These are phyloP conservation scores for Zingel zingel DNA, from an alignment of 2,113 vertebrate species.

Conservation along the genomic window DNA sequence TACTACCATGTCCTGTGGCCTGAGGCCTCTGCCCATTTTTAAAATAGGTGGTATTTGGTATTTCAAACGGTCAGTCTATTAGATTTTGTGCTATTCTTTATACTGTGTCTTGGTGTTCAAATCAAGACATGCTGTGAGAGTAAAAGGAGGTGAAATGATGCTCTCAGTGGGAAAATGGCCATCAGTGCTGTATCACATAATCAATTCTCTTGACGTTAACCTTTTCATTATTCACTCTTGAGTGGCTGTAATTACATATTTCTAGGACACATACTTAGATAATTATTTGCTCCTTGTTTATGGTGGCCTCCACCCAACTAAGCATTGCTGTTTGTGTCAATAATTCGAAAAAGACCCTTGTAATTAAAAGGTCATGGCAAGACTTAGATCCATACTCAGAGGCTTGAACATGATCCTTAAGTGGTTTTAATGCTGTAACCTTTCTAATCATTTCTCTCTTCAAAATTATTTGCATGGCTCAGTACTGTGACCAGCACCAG, in stretches of 20 bases:
- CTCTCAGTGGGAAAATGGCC: constrained; percentile 4
- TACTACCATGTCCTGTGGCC: not conserved
- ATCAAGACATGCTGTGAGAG: not conserved
- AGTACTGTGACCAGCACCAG: not conserved
- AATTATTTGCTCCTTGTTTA: not conserved
- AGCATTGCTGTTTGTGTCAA: not conserved
- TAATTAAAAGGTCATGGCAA: not conserved
- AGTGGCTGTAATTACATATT: constrained; percentile 13
- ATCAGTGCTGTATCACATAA: constrained; percentile 12
- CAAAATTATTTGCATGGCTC: not conserved
- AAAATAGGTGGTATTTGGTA: not conserved
- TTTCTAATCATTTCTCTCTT: not conserved
- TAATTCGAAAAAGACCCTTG: not conserved
- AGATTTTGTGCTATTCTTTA: not conserved
- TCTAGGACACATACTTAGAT: not conserved
- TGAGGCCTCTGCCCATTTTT: not conserved
- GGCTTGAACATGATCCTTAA: not conserved
- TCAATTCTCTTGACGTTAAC: constrained; percentile 27
- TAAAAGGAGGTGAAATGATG: constrained; percentile 11
- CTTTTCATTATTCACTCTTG: not conserved
- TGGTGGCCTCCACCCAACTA: not conserved
- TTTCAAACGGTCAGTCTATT: constrained; percentile 5
- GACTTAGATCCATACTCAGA: not conserved
- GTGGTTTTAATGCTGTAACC: not conserved
- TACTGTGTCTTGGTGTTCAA: not conserved